These are phyloP conservation scores for Pararge aegeria DNA, from an alignment of 1,140 invertebrate species.

Conservation along the genomic window DNA sequence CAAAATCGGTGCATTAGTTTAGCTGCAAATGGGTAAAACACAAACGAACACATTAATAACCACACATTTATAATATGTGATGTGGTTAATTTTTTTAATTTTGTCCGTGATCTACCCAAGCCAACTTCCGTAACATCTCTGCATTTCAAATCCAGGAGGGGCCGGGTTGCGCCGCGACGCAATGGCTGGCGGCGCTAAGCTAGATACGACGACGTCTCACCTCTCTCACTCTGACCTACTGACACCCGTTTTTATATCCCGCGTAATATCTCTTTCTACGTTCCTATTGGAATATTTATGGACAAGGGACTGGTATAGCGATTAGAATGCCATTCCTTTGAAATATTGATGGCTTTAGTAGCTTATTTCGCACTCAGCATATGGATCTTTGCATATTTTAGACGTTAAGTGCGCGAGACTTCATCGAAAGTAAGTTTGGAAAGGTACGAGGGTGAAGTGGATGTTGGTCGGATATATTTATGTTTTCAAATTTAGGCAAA, in stretches of 20 bases:
- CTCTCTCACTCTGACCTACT: constrained; percentile 56
- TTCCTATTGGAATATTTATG: constrained; percentile 65
- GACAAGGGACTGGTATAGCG: constrained; percentile 45
- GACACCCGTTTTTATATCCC: constrained; percentile 44
- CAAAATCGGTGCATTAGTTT: too few species aligned
- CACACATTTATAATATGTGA: too few species aligned
- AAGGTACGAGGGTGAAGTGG: constrained; percentile 16
- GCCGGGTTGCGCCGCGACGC: constrained; percentile 39
- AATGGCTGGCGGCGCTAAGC: constrained; percentile 46
- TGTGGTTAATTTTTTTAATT: neutral
- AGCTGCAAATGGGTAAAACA: too few species aligned
- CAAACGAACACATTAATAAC: too few species aligned
- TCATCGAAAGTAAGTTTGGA: constrained; percentile 31
- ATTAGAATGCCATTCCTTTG: constrained; percentile 71
- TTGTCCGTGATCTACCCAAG: neutral
- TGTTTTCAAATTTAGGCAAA: neutral
- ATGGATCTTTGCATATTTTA: constrained; percentile 67
- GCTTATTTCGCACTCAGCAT: constrained; percentile 51
- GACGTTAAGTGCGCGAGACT: constrained; percentile 33
- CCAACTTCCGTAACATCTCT: neutral
- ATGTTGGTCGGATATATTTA: constrained; percentile 10
- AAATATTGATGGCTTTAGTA: constrained; percentile 58
- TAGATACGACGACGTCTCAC: constrained; percentile 45
- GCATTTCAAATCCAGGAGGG: constrained; percentile 8
- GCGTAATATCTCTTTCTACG: constrained; percentile 54